These are phyloP conservation scores for Magallana nippona DNA, from an alignment of 2,888 invertebrate genomes.

Conservation along the genomic window DNA sequence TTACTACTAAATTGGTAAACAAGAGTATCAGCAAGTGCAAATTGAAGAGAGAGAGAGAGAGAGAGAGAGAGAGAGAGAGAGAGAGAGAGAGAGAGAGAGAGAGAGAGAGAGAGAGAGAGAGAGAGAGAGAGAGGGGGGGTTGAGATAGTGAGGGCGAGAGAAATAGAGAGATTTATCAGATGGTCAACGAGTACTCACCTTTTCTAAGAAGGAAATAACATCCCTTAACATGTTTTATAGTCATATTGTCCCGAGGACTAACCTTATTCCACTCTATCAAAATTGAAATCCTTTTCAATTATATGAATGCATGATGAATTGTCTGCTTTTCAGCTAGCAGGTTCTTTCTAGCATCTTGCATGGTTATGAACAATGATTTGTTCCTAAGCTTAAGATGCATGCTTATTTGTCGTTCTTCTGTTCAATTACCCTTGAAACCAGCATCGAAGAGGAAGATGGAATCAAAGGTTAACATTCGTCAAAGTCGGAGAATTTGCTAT, in stretches of 20 bases:
- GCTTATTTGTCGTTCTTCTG: constrained; percentile 23
- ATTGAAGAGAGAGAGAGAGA: constrained; percentile 14
- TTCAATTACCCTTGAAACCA: constrained; percentile 23
- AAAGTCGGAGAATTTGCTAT: not conserved
- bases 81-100: constrained; percentile 32
- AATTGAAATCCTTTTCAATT: not conserved
- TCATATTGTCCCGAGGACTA: not conserved
- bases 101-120: constrained; percentile 24
- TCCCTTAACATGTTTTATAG: constrained; percentile 14
- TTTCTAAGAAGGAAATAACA: not conserved
- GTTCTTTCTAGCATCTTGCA: not conserved
- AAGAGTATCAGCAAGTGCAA: not conserved
- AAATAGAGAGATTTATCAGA: not conserved
- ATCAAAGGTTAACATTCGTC: constrained; percentile 27
- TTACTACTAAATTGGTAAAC: no score
- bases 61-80: constrained; percentile 7
- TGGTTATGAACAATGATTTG: constrained; percentile 9
- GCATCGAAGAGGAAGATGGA: not conserved
- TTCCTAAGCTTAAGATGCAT: not conserved
- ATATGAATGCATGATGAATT: not conserved
- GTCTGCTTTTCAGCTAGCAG: not conserved
- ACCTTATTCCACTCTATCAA: no score
- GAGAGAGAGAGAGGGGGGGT: constrained; percentile 30
- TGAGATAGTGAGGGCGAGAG: no score
- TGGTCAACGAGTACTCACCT: constrained; percentile 4